These are phyloP conservation scores for Noctua janthina DNA, from an alignment of 2,888 invertebrate species.

Conservation along the genomic window DNA sequence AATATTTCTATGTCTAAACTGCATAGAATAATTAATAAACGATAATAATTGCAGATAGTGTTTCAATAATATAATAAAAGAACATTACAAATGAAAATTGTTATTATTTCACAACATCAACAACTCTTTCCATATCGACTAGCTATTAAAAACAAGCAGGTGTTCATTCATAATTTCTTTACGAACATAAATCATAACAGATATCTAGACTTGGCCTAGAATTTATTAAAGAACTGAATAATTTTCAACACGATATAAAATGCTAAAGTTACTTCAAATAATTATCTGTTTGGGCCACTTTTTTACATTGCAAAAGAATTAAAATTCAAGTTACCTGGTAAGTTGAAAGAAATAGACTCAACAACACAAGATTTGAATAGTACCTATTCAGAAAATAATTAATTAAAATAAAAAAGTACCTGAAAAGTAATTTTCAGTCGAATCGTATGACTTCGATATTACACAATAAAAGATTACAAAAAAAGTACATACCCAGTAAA, in stretches of 20 bases:
- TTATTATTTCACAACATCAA: slow-evolving; percentile 6
- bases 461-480: slow-evolving; percentile 4
- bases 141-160: slow-evolving; percentile 9
- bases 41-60: not conserved
- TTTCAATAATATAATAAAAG: not conserved
- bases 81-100: not conserved
- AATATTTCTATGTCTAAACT: not conserved
- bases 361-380: not conserved
- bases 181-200: not conserved
- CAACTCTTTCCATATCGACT: not conserved
- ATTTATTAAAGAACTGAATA: not conserved
- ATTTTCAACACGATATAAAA: not conserved
- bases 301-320: not conserved
- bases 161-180: slow-evolving; percentile 9
- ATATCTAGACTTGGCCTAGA: not conserved
- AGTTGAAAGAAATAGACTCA: not conserved
- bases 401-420: not conserved
- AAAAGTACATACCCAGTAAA: slow-evolving; percentile 49
- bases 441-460: slow-evolving; percentile 11
- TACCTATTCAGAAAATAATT: not conserved
- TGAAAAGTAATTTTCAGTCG: not conserved
- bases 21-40: not conserved
- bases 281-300: not conserved
- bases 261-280: not conserved
- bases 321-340: not conserved